phyloP scores from a whole-genome alignment of 2,113 vertebrate genomes.

The Eudyptes chrysolophus region DNA sequence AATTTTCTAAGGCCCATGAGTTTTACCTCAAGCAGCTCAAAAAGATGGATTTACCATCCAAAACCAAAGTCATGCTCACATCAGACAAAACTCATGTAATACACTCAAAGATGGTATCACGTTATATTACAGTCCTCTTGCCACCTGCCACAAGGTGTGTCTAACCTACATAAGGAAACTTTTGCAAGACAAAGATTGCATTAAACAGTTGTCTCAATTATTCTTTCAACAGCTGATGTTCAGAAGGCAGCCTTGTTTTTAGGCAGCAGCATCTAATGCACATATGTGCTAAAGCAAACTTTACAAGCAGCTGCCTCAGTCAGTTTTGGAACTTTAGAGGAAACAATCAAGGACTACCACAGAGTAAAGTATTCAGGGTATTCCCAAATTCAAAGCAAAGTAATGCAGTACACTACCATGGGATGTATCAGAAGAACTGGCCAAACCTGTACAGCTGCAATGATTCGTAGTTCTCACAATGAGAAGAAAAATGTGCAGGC shows the following conservation, averaged over 20 bases:
- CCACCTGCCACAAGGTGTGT: constrained; percentile 2
- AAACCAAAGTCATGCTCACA: neutral
- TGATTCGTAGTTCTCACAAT: neutral
- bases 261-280: neutral
- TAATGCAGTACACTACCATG: neutral
- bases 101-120: neutral
- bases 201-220: neutral
- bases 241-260: neutral
- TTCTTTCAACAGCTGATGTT: neutral
- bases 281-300: neutral
- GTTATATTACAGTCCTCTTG: neutral
- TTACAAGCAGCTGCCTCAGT: neutral
- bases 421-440: constrained; percentile 14
- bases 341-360: neutral
- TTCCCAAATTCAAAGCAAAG: neutral
- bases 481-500: neutral
- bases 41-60: neutral
- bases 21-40: neutral
- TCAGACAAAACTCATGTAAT: neutral
- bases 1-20: neutral
- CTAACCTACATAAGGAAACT: neutral
- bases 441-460: constrained; percentile 30
- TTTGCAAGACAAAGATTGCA: constrained; percentile 30
- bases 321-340: neutral
- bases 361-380: neutral